phyloP scores from a whole-genome alignment of 2,797 vertebrate species.

The Sebastes umbrosus region DNA sequence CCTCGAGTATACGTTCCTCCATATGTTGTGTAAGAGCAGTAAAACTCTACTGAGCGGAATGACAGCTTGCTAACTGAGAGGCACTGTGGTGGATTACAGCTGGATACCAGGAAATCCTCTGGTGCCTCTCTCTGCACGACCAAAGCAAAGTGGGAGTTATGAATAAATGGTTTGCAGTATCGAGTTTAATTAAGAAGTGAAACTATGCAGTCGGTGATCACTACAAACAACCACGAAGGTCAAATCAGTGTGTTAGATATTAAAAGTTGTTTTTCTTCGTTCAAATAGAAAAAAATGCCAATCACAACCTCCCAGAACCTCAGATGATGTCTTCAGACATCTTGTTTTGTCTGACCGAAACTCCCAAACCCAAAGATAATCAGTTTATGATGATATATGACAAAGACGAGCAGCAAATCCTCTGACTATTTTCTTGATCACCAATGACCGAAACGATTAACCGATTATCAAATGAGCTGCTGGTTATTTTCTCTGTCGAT shows the following conservation, averaged over 20 bases:
- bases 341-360: too few species aligned
- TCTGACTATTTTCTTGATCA: background rate
- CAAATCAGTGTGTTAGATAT: background rate
- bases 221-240: background rate
- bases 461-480: background rate
- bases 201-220: background rate
- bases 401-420: background rate
- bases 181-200: background rate
- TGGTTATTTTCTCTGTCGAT: background rate
- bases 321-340: background rate
- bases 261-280: background rate
- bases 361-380: background rate
- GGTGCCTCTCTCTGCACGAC: background rate
- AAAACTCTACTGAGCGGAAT: conserved; percentile 25
- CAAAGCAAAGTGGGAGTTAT: background rate
- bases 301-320: background rate
- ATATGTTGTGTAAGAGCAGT: conserved; percentile 59
- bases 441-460: background rate
- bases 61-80: conserved; percentile 11
- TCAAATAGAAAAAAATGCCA: background rate
- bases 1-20: conserved; percentile 20
- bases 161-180: background rate
- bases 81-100: conserved; percentile 14
- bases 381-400: background rate
- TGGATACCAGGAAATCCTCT: conserved; percentile 3